Evolutionary conservation across 1,140 invertebrate species (phyloP).

Genomic region (Drosophila tropicalis): DNA sequence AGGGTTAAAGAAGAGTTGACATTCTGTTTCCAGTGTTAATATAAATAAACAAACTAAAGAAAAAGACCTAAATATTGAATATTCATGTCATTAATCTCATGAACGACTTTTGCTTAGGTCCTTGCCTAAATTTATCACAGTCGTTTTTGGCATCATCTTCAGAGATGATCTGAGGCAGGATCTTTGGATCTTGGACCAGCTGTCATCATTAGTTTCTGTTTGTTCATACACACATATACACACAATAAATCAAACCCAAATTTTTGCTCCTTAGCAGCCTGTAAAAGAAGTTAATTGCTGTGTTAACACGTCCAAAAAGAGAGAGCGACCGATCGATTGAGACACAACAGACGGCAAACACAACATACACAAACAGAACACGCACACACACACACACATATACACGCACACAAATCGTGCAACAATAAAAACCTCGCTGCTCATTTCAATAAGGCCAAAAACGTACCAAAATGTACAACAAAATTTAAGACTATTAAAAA

Average conservation of each 20-base stretch:
- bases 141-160: not conserved
- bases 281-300: conserved; percentile 76
- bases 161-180: not conserved
- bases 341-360: conserved; percentile 32
- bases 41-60: conserved; percentile 23
- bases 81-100: not conserved
- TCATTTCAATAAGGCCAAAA: conserved; percentile 72
- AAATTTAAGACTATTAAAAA: conserved; percentile 74
- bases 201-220: conserved; percentile 32
- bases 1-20: conserved; percentile 40
- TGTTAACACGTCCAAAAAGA: conserved; percentile 65
- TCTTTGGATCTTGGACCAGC: conserved; percentile 21
- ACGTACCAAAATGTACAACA: conserved; percentile 28
- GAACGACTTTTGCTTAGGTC: too few species aligned
- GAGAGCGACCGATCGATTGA: conserved; percentile 10
- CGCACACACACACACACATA: conserved; percentile 28
- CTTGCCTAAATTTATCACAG: too few species aligned
- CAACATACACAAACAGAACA: conserved; percentile 17
- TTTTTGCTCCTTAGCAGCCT: conserved; percentile 55
- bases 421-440: conserved; percentile 37
- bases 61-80: conserved; percentile 4
- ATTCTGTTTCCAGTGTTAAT: conserved; percentile 33
- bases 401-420: not conserved
- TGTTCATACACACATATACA: conserved; percentile 26
- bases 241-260: conserved; percentile 59